A percentile compares a stretch with the other conserved stretches of the same genome.
These are phyloP conservation scores for human DNA, from an alignment of 2,113 vertebrate species.

Conservation along the genomic window DNA sequence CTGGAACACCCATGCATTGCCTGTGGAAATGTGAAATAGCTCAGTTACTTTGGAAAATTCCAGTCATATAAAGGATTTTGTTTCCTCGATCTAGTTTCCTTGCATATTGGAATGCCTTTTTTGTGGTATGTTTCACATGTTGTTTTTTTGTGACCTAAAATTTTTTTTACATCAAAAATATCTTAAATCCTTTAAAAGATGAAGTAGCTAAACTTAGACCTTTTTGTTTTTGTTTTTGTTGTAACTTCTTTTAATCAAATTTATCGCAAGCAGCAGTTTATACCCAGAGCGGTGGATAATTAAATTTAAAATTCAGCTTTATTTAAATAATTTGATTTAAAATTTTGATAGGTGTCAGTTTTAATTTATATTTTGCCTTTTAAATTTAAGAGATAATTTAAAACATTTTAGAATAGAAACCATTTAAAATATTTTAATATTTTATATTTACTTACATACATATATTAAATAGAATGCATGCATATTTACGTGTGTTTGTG, in stretches of 20 bases:
- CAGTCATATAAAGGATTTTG: background rate
- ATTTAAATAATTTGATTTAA: background rate
- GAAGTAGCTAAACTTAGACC: background rate
- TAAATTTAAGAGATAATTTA: background rate
- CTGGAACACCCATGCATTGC: background rate
- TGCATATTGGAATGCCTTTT: background rate
- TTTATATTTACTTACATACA: background rate
- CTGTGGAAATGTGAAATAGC: background rate
- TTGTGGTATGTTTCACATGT: background rate
- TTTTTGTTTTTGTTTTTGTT: background rate
- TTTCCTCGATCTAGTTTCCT: background rate
- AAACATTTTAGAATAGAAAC: background rate
- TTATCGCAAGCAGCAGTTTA: background rate
- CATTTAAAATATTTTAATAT: background rate
- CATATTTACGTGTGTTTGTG: background rate
- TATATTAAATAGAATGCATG: background rate
- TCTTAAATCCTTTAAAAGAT: background rate
- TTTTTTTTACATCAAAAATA: background rate
- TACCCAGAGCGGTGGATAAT: background rate
- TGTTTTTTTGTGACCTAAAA: background rate
- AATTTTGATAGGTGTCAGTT: background rate
- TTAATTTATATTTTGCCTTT: background rate
- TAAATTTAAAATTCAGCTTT: slow-evolving; percentile 46
- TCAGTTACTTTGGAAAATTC: background rate
- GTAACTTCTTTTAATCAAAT: background rate